Conservation (phyloP, 1,140 invertebrate species). For the Lamellibrachia luymesi region DNA sequence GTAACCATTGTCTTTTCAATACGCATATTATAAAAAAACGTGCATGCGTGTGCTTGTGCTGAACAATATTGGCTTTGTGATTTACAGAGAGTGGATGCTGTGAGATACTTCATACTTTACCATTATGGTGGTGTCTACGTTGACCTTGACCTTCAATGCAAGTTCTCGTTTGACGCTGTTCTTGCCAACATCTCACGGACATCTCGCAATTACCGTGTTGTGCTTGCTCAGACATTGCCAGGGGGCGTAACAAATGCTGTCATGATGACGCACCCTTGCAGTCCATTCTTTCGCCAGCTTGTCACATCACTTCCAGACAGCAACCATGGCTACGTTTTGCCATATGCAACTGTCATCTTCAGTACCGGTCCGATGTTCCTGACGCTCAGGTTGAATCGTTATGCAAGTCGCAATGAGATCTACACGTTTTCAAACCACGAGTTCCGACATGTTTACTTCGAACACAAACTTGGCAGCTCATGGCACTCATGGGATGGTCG, state of each 20-base stretch:
- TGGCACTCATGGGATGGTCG: constrained; percentile 21
- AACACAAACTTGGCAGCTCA: constrained; percentile 2
- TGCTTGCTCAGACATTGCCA: constrained; percentile 12
- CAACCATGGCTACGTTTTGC: constrained; percentile 15
- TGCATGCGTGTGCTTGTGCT: neutral
- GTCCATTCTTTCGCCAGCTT: constrained; percentile 17
- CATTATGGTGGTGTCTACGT: constrained; percentile 23
- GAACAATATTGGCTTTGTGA: too few relatives aligned
- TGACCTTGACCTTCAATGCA: constrained; percentile 20
- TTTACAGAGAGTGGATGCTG: constrained; percentile 12
- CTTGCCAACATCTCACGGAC: constrained; percentile 9
- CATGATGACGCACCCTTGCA: constrained; percentile 3
- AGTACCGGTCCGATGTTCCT: constrained; percentile 23
- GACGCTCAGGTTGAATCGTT: neutral
- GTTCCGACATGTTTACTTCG: neutral
- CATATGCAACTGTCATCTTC: constrained; percentile 23
- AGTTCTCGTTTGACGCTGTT: neutral
- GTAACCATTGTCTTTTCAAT: neutral
- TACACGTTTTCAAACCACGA: constrained; percentile 3
- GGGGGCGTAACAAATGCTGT: constrained; percentile 15
- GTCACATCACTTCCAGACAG: neutral
- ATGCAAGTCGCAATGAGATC: neutral
- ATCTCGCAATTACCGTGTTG: neutral
- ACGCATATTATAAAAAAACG: neutral
- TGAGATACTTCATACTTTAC: constrained; percentile 15